These are phyloP conservation scores for Oreotrochilus melanogaster DNA, from an alignment of 2,113 vertebrate species.

Conservation along the genomic window DNA sequence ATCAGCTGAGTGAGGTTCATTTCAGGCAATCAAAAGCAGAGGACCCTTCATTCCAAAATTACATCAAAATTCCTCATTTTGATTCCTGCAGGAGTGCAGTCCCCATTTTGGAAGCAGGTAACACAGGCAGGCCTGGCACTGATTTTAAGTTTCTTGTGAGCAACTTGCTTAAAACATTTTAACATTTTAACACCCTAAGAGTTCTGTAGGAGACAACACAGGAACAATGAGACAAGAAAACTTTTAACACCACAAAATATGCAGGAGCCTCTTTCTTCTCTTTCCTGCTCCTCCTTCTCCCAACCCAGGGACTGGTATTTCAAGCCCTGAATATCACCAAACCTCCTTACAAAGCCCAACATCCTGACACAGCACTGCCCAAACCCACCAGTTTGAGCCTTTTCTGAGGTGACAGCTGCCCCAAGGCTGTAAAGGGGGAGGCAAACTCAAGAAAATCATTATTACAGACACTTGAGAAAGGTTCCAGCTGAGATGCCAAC, in stretches of 20 bases:
- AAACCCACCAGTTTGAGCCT: background rate
- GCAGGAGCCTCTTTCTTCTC: background rate
- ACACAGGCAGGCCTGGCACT: background rate
- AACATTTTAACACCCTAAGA: background rate
- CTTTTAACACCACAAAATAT: background rate
- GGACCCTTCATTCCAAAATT: background rate
- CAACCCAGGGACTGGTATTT: background rate
- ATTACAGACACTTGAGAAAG: background rate
- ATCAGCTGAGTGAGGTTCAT: background rate
- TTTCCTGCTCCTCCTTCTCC: background rate
- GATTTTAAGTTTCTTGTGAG: background rate
- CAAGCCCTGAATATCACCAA: background rate
- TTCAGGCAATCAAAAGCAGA: background rate
- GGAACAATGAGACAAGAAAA: background rate
- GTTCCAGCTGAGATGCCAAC: background rate
- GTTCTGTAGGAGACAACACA: accelerated
- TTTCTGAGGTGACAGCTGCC: background rate
- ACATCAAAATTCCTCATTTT: background rate
- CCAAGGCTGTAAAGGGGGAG: background rate
- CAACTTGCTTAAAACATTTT: background rate
- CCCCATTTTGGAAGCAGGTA: background rate
- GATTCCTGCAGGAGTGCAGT: background rate
- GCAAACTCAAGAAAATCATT: background rate
- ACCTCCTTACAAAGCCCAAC: accelerated
- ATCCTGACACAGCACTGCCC: background rate